Conservation (phyloP, 2,888 invertebrate species). For the Caradrina kadenii region DNA sequence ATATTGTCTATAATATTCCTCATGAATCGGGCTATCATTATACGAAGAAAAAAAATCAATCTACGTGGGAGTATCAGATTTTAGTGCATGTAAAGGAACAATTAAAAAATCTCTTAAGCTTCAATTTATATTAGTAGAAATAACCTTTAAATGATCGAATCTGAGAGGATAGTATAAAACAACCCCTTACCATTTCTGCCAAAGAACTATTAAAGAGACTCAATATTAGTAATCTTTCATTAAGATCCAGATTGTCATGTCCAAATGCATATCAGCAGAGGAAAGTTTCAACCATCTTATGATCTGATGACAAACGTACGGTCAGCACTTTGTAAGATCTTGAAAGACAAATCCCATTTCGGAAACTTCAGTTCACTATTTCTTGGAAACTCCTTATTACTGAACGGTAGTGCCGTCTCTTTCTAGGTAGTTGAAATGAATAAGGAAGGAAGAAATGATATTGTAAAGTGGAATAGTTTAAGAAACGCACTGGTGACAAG, state of each 20-base stretch:
- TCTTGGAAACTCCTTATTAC: slow-evolving; percentile 52
- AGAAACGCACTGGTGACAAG: slow-evolving; percentile 19
- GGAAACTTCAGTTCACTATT: slow-evolving; percentile 53
- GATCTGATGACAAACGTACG: slow-evolving; percentile 50
- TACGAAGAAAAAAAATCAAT: too few relatives aligned
- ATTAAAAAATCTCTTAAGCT: too few relatives aligned
- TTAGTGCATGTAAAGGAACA: too few relatives aligned
- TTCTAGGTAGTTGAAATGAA: neutral
- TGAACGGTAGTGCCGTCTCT: slow-evolving; percentile 44
- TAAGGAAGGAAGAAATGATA: slow-evolving; percentile 27
- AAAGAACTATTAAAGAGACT: neutral
- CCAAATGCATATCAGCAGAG: slow-evolving; percentile 42
- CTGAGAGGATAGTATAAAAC: too few relatives aligned
- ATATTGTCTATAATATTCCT: too few relatives aligned
- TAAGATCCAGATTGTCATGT: slow-evolving; percentile 34
- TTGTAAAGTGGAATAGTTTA: slow-evolving; percentile 49
- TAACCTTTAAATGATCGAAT: too few relatives aligned
- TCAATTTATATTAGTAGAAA: too few relatives aligned
- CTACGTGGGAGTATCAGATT: too few relatives aligned
- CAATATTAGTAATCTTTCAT: slow-evolving; percentile 27
- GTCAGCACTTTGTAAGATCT: slow-evolving; percentile 59
- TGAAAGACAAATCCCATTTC: slow-evolving; percentile 65
- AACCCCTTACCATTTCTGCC: too few relatives aligned
- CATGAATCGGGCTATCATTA: too few relatives aligned
- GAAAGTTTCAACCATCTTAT: slow-evolving; percentile 47